These are phyloP conservation scores for Montipora capricornis DNA, from an alignment of 64 coral and sea anemone species.

Conservation along the genomic window DNA sequence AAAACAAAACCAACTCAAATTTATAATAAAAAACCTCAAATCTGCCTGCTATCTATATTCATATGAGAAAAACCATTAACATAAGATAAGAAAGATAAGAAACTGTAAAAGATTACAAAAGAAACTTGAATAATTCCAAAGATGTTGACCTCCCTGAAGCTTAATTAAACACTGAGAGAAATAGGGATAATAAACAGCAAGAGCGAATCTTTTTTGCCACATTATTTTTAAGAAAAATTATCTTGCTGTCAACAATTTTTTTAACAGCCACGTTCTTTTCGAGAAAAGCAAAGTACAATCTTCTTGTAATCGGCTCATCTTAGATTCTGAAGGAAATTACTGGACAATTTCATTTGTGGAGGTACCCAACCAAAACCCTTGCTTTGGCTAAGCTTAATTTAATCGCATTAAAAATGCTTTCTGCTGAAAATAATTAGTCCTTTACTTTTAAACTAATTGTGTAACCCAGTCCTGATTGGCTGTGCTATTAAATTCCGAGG, in stretches of 20 bases:
- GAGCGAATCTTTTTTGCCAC: no score
- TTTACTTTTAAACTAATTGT: constrained; percentile 23
- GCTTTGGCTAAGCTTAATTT: constrained; percentile 18
- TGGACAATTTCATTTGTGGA: constrained; percentile 24
- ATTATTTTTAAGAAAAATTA: no score
- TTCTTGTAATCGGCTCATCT: neutral
- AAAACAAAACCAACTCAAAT: constrained; percentile 1
- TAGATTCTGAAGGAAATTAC: neutral
- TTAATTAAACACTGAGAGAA: no score
- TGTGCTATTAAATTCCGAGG: neutral
- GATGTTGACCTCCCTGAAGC: no score
- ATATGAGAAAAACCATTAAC: neutral
- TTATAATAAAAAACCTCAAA: neutral
- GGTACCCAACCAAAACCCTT: neutral
- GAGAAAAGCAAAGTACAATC: no score
- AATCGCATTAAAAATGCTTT: constrained; percentile 16
- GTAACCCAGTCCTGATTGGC: constrained; percentile 3
- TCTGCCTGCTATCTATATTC: neutral
- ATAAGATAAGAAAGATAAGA: neutral
- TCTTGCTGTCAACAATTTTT: no score
- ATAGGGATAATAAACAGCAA: no score
- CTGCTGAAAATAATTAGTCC: constrained; percentile 40
- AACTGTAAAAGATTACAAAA: no score
- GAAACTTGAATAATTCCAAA: no score
- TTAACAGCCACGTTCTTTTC: neutral